Conservation (phyloP, 2,888 invertebrate genomes). For the Vannuccia rotundouncinata region DNA sequence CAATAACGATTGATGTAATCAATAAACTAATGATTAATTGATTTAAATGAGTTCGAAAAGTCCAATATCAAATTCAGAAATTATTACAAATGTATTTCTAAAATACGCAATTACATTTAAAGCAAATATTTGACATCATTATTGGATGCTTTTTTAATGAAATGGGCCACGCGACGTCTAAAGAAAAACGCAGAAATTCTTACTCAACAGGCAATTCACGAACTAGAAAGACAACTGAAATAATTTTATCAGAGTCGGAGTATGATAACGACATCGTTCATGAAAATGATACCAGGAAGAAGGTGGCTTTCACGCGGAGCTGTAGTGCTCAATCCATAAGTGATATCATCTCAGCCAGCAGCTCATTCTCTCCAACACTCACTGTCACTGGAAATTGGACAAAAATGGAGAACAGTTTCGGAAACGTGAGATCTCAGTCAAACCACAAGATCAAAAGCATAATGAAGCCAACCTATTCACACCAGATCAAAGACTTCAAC, state of each 20-base stretch:
- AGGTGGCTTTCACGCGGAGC: background rate
- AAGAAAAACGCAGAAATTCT: background rate
- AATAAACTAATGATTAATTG: too few species aligned
- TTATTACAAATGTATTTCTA: too few species aligned
- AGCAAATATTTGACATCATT: too few species aligned
- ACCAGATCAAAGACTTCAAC: background rate
- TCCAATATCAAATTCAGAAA: too few species aligned
- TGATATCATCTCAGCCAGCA: background rate
- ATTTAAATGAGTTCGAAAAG: too few species aligned
- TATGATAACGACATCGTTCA: background rate
- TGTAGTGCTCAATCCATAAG: background rate
- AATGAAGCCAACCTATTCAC: background rate
- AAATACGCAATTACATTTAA: too few species aligned
- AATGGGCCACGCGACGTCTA: background rate
- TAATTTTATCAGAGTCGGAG: background rate
- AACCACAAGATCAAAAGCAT: background rate
- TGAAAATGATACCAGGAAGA: constrained; percentile 1
- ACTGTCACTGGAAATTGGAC: background rate
- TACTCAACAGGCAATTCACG: background rate
- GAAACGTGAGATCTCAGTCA: background rate
- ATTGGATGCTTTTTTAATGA: too few species aligned
- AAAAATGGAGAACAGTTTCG: background rate
- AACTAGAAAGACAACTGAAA: constrained; percentile 2
- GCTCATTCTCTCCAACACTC: background rate
- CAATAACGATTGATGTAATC: too few species aligned